These are phyloP conservation scores for Thereva nobilitata DNA, from an alignment of 2,888 invertebrate species.

Conservation along the genomic window DNA sequence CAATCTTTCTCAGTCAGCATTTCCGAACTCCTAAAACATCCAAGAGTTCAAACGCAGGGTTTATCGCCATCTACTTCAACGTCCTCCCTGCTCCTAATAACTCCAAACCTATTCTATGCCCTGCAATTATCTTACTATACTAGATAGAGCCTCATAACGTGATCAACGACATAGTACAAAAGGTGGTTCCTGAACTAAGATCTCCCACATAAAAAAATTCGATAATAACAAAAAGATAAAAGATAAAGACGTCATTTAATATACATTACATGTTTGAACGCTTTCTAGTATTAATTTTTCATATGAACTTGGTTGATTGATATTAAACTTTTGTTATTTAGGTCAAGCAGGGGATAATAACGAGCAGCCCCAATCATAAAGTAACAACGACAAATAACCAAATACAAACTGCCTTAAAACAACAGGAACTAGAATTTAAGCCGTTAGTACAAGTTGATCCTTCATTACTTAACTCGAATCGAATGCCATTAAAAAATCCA, in stretches of 20 bases:
- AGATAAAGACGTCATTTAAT: neutral
- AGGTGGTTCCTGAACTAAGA: too few relatives aligned
- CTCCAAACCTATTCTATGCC: too few relatives aligned
- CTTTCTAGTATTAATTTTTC: neutral
- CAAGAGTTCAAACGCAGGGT: too few relatives aligned
- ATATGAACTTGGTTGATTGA: neutral
- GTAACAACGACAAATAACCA: slow-evolving; percentile 42
- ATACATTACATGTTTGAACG: neutral
- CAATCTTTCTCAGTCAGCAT: too few relatives aligned
- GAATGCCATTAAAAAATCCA: slow-evolving; percentile 61
- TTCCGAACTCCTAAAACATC: too few relatives aligned
- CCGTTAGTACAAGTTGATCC: slow-evolving; percentile 59
- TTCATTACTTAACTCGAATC: slow-evolving; percentile 52
- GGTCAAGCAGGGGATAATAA: slow-evolving; percentile 55
- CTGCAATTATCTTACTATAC: too few relatives aligned
- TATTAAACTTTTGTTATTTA: slow-evolving; percentile 39
- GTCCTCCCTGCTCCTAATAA: too few relatives aligned
- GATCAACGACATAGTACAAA: too few relatives aligned
- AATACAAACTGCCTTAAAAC: slow-evolving; percentile 43
- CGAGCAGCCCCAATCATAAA: slow-evolving; percentile 46
- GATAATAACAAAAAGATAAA: too few relatives aligned
- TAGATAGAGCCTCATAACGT: too few relatives aligned
- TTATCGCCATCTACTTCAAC: too few relatives aligned
- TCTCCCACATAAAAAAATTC: too few relatives aligned
- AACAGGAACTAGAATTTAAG: slow-evolving; percentile 55